Conservation (phyloP, 2,113 vertebrate species). For the Anarhynchus alexandrinus region DNA sequence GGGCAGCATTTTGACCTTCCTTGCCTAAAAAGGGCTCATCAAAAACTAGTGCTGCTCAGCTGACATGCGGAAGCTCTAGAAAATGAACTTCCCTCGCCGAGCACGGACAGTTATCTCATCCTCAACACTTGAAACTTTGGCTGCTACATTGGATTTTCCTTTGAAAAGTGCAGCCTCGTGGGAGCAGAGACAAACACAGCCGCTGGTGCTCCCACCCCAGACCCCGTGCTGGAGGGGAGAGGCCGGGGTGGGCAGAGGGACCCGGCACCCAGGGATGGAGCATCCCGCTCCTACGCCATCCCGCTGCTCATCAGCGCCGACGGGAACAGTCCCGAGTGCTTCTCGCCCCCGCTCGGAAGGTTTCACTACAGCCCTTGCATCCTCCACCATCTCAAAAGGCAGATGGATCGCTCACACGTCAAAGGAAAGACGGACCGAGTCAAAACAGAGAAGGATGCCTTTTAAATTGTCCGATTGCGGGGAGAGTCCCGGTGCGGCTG, state of each 20-base stretch:
- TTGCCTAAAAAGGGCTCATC: background rate
- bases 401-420: background rate
- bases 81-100: fast-evolving
- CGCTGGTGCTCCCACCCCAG: background rate
- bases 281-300: background rate
- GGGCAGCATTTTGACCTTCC: background rate
- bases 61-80: background rate
- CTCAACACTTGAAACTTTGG: fast-evolving
- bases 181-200: background rate
- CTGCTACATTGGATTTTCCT: background rate
- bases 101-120: fast-evolving
- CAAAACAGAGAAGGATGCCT: background rate
- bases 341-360: background rate
- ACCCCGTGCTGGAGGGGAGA: background rate
- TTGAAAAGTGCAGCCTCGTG: fast-evolving
- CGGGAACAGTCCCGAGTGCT: background rate
- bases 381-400: background rate
- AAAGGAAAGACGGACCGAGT: background rate
- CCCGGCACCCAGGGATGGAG: background rate
- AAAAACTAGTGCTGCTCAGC: background rate
- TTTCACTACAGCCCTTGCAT: background rate
- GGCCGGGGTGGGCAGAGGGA: background rate
- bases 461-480: background rate
- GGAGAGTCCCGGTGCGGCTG: background rate
- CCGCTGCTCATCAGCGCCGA: background rate